Evolutionary conservation across 1,140 invertebrate genomes (phyloP).

Genomic region (Condylostylus longicornis): DNA sequence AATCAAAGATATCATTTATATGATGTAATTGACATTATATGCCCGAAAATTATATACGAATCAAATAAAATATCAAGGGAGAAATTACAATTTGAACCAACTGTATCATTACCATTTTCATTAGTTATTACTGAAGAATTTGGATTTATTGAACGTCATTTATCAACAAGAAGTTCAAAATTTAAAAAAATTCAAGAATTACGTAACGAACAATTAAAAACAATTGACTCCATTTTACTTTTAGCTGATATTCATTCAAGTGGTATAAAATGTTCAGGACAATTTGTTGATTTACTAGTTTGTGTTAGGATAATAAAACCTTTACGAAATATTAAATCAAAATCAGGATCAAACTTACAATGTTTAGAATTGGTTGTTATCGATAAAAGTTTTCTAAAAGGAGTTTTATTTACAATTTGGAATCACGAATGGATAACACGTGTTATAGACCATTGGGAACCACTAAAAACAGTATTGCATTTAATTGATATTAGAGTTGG

Average conservation of each 20-base stretch:
- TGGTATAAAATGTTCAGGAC: constrained; percentile 1
- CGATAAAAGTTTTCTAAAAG: constrained; percentile 29
- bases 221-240: constrained; percentile 23
- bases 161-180: constrained; percentile 21
- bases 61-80: not conserved
- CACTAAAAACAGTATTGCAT: constrained; percentile 32
- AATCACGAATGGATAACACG: constrained; percentile 30
- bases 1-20: constrained; percentile 15
- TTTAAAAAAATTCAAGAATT: constrained; percentile 12
- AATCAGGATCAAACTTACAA: constrained; percentile 16
- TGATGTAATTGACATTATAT: constrained; percentile 18
- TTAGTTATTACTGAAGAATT: constrained; percentile 40
- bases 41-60: constrained; percentile 2
- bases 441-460: constrained; percentile 27
- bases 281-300: constrained; percentile 29
- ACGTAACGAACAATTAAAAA: constrained; percentile 36
- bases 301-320: constrained; percentile 24
- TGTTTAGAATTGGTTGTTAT: constrained; percentile 33
- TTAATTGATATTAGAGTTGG: constrained; percentile 33
- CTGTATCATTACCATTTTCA: constrained; percentile 33
- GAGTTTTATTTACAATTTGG: constrained; percentile 32
- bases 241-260: constrained; percentile 29
- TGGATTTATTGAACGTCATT: constrained; percentile 32
- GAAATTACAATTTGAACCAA: constrained; percentile 35
- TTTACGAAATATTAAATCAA: constrained; percentile 19